Base-by-base conservation (phyloP, 1,140 invertebrate genomes). In the Venturia canescens region DNA sequence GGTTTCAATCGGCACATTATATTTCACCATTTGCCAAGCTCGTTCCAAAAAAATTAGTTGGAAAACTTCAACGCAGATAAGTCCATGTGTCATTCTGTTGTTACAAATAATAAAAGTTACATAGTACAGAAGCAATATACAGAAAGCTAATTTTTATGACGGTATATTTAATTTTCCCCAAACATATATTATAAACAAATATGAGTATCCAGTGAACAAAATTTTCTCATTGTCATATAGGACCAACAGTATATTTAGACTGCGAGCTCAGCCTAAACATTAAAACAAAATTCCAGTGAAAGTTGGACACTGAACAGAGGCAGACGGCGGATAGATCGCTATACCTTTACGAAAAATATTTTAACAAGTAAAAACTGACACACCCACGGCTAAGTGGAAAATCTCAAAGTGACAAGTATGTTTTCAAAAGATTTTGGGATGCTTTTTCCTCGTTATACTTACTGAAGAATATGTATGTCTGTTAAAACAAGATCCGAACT, bases 231-330 rank as follows among this genome's bases (percentile, higher is more conserved):
- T 60, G 11, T 38, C 44, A 48, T 23, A 44, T 63, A n/a, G 15
- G 16, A 63, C 31, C 13, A 63, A 34, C 15, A 60, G 44, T 76
- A 50, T 63, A 44, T 78, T 69, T 50, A 63, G 50, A 6, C 78
- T 38, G 11, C 26, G 75, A 78, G 15, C 26, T 18, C 50, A 82
- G 81, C 76, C 81, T 82, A 82, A 82, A 82, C 76, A 82, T 38
- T 78, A 82, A n/a, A n/a, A 82, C 71, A 79, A 79, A 76, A 27
- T 78, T 48, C 29, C 7, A 38, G 34, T 44, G 18, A 34, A 23
- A 38, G 7, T 26, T 26, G 48, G 70, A 74, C 9, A 53, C 21
- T 76, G 16, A 27, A 50, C 80, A 76, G 44, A 81, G 26, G 23
- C n/a, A 29, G 29, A 50, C 3, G 53, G 6, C 15, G 15, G 29